Base-by-base conservation (phyloP, 2,797 vertebrate species). In the Oophaga sylvatica region DNA sequence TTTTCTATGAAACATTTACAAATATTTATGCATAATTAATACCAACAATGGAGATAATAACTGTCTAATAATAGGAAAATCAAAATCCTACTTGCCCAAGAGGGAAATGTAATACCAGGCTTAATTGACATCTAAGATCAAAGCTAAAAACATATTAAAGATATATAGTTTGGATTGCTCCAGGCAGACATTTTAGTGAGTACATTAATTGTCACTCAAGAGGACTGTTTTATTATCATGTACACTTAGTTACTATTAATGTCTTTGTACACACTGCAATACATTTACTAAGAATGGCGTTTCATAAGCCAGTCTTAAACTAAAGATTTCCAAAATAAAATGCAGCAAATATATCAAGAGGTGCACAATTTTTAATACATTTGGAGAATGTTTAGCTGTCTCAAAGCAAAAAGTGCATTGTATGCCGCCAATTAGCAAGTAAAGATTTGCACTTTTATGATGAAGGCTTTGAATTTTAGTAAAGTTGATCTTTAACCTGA, bases 121-220 rank as follows among this genome's bases (percentile, higher is more conserved):
- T 76, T 86, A 89, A 89, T 85, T 86, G 84, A 89, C 71, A 13
- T 19, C 31, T 86, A 71, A 48, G 80, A 89, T 89, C 88, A 89
- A 86, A 89, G 73, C 84, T 78, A 57, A 78, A 62, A 67, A 16
- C 67, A 59, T 86, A 65, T 83, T 26, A 85, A 89, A 83, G 83
- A 78, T 65, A 86, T 89, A 56, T 86, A 59, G 48, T 67, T 83
- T 56, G 60, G 45, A 83, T 89, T 89, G 79, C 88, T 89, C 45
- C 13, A 86, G 88, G 80, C 71, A 85, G 87, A 19, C 70, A 29
- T 86, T 48, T 84, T 63, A 65, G 78, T 59, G 79, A 88, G 73
- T 41, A 53, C 65, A 70, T 35, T 86, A 89, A 86, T 86, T 89
- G 53, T 81, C 29, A 86, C 73, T 86, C 80, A 67, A n/a, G 80